Percentiles rank a stretch among this genome's conserved stretches.
phyloP scores from a whole-genome alignment of 92 coral and sea anemone species.

The Anthopleura xanthogrammica region DNA sequence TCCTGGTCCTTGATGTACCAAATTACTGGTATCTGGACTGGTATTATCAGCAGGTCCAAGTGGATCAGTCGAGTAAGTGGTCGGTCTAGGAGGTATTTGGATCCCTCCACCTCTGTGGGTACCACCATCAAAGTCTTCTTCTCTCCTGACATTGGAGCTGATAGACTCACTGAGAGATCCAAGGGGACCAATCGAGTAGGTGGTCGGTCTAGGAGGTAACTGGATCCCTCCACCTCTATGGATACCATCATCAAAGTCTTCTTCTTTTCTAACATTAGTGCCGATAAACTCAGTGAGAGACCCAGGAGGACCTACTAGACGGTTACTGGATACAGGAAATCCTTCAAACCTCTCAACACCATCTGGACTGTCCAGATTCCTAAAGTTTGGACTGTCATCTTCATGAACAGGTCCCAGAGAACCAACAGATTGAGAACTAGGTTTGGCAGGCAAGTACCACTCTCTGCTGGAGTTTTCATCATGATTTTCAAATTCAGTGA shows the following conservation, averaged over 20 bases:
- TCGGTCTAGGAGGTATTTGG: too few relatives aligned
- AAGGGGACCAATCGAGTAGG: too few relatives aligned
- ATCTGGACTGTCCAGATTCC: background rate
- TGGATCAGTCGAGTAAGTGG: too few relatives aligned
- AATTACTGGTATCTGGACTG: background rate
- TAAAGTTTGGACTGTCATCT: background rate
- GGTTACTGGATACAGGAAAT: constrained; percentile 33
- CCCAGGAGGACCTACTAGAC: constrained; percentile 1
- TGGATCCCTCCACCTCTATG: too few relatives aligned
- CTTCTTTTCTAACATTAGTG: background rate
- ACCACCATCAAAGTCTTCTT: too few relatives aligned
- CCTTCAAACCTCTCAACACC: background rate
- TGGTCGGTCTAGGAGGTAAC: too few relatives aligned
- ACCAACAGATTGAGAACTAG: constrained; percentile 5
- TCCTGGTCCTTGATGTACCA: background rate
- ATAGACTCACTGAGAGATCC: too few relatives aligned
- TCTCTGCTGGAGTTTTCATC: background rate
- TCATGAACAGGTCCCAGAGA: background rate
- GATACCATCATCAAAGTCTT: too few relatives aligned
- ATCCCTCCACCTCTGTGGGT: too few relatives aligned
- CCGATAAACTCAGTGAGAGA: background rate
- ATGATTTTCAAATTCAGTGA: background rate
- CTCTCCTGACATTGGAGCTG: too few relatives aligned
- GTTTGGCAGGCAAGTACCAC: constrained; percentile 37
- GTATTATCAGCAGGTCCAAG: too few relatives aligned